phyloP scores from a whole-genome alignment of 2,888 invertebrate species.

The Chydorus sphaericus region DNA sequence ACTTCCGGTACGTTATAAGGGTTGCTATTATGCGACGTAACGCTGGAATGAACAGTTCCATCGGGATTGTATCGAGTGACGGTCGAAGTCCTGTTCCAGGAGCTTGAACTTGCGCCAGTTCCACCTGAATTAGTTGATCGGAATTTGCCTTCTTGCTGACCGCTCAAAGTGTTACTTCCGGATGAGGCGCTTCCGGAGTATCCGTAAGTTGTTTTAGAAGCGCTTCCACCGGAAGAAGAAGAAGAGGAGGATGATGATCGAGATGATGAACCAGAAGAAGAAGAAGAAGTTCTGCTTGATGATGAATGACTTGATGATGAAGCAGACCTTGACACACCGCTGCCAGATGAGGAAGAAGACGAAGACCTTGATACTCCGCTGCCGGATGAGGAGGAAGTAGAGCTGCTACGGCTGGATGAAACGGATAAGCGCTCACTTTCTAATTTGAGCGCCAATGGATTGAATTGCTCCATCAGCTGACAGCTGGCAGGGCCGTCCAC shows the following conservation, averaged over 20 bases:
- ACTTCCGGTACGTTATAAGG: background rate
- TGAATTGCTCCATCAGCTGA: conserved; percentile 50
- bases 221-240: background rate
- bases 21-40: background rate
- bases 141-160: no score
- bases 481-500: conserved; percentile 56
- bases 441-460: conserved; percentile 33
- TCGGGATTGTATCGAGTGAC: conserved; percentile 3
- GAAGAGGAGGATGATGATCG: background rate
- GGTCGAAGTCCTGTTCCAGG: conserved; percentile 10
- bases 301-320: no score
- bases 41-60: background rate
- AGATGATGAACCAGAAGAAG: background rate
- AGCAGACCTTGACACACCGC: no score
- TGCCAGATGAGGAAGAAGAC: background rate
- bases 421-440: background rate
- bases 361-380: background rate
- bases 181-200: background rate
- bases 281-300: no score
- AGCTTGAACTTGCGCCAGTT: background rate
- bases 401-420: conserved; percentile 3
- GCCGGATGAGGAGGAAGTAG: background rate
- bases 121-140: background rate
- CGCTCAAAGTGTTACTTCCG: background rate
- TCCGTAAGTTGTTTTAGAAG: background rate